phyloP scores from a whole-genome alignment of 2,888 invertebrate species.

The Drosophila robusta region DNA sequence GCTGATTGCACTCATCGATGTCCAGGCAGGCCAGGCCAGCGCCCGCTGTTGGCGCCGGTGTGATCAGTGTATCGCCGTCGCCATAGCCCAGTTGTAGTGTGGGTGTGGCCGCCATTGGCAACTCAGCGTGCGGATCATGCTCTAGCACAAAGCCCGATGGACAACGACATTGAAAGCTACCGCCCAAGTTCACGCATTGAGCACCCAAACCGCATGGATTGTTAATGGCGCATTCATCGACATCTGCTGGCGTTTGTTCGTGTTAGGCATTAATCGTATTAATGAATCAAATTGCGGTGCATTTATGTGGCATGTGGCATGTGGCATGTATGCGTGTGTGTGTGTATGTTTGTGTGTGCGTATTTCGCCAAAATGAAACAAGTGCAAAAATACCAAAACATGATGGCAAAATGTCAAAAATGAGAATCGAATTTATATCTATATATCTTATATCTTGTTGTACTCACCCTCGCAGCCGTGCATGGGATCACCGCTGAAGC shows the following conservation, averaged over 20 bases:
- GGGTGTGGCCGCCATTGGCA: constrained; percentile 39
- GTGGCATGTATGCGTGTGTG: constrained; percentile 30
- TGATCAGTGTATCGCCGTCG: constrained; percentile 55
- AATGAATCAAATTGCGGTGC: constrained; percentile 59
- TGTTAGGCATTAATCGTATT: constrained; percentile 69
- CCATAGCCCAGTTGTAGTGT: constrained; percentile 67
- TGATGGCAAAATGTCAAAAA: constrained; percentile 45
- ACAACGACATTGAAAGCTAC: constrained; percentile 91
- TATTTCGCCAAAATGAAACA: constrained; percentile 39
- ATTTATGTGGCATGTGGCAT: constrained; percentile 41
- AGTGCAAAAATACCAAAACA: constrained; percentile 44
- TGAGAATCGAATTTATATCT: constrained; percentile 31
- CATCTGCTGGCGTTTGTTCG: constrained; percentile 86
- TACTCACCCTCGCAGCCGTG: constrained; percentile 86
- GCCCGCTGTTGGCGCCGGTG: constrained; percentile 60
- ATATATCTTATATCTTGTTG: too few relatives aligned
- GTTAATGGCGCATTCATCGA: constrained; percentile 89
- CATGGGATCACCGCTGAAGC: constrained; percentile 92
- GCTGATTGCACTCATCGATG: constrained; percentile 90
- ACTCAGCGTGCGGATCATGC: constrained; percentile 68
- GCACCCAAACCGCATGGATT: constrained; percentile 90
- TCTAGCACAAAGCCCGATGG: constrained; percentile 89
- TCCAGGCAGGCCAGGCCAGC: constrained; percentile 88
- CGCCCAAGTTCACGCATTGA: constrained; percentile 90
- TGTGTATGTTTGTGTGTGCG: constrained; percentile 40